phyloP scores from a whole-genome alignment of 1,140 invertebrate genomes.

The Drosophila rufa region DNA sequence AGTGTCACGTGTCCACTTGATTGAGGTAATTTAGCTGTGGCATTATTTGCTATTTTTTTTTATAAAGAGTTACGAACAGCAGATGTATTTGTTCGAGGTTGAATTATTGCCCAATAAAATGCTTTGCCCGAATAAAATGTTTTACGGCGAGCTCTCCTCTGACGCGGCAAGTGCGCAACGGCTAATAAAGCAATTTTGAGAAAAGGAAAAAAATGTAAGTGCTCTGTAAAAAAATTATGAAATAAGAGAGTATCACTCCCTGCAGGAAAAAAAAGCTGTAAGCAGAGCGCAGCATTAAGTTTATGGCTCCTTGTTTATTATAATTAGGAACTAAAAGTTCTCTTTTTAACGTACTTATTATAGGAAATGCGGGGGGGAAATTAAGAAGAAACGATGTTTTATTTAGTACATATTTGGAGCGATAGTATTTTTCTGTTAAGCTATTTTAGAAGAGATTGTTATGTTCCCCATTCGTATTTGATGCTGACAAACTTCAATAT shows the following conservation, averaged over 20 bases:
- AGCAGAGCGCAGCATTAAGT: background rate
- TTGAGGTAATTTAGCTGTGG: constrained; percentile 52
- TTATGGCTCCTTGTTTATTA: constrained; percentile 14
- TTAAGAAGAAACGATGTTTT: background rate
- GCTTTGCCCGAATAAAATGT: constrained; percentile 18
- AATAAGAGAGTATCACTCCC: background rate
- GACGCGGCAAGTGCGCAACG: constrained; percentile 16
- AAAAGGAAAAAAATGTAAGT: background rate
- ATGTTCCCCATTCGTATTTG: background rate
- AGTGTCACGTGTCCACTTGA: constrained; percentile 75
- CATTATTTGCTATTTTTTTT: constrained; percentile 74
- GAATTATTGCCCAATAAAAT: constrained; percentile 41
- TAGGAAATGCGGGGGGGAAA: background rate
- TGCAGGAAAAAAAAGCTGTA: background rate
- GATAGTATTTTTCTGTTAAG: background rate
- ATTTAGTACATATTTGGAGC: background rate
- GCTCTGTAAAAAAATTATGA: constrained; percentile 12
- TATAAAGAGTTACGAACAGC: constrained; percentile 32
- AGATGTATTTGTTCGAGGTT: constrained; percentile 27
- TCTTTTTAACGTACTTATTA: background rate
- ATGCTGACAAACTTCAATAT: too few relatives aligned
- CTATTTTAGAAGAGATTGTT: too few relatives aligned
- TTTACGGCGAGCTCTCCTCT: constrained; percentile 13
- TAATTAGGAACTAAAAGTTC: constrained; percentile 7
- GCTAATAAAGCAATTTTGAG: constrained; percentile 28